Conservation (phyloP, 2,888 invertebrate genomes). For the Mythimna ferrago region DNA sequence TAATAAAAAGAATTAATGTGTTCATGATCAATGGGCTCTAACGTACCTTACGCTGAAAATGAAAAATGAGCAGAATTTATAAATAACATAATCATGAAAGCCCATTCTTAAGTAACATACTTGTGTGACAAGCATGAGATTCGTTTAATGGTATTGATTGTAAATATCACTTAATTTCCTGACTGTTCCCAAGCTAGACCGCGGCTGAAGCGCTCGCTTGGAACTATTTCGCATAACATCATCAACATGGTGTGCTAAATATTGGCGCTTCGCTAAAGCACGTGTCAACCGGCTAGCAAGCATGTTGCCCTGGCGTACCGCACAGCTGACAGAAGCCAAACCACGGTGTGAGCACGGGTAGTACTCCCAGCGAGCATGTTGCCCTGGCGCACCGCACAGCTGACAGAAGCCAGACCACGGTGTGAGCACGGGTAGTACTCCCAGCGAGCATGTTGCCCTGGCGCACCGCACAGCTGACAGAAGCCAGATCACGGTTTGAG, state of each 20-base stretch:
- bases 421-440: too few relatives aligned
- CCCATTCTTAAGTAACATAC: background rate
- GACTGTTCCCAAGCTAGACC: background rate
- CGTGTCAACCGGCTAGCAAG: too few relatives aligned
- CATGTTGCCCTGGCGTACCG: too few relatives aligned
- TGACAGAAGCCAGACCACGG: too few relatives aligned
- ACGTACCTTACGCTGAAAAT: background rate
- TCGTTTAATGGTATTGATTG: slow-evolving; percentile 13
- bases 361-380: too few relatives aligned
- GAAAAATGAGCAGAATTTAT: background rate
- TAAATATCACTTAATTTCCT: slow-evolving; percentile 17
- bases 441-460: too few relatives aligned
- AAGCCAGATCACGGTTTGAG: too few relatives aligned
- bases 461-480: background rate
- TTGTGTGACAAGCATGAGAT: slow-evolving; percentile 2
- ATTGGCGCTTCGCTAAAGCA: too few relatives aligned
- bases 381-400: too few relatives aligned
- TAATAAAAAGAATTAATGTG: background rate
- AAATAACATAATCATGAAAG: background rate
- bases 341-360: too few relatives aligned
- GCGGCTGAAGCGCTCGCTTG: slow-evolving; percentile 7
- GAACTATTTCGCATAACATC: background rate
- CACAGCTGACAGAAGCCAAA: too few relatives aligned
- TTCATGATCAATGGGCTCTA: background rate
- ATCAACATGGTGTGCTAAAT: too few relatives aligned